Evolutionary conservation across 2,113 vertebrate species (phyloP).

Genomic region (Sceloporus tristichus): DNA sequence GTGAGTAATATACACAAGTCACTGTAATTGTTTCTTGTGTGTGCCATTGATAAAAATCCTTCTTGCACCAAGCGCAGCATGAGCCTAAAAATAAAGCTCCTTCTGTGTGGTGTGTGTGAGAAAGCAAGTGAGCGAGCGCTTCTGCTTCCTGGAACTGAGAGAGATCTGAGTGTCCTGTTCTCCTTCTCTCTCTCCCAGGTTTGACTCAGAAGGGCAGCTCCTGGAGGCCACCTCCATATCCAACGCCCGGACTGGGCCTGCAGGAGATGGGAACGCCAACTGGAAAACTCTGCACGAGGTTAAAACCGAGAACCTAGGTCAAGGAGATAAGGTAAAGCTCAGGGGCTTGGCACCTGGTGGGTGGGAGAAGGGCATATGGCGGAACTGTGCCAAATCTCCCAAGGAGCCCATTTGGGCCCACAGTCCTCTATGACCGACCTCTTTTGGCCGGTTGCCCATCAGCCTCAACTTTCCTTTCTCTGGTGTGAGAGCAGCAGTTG

Average conservation of each 20-base stretch:
- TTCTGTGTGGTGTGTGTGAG: too few relatives aligned
- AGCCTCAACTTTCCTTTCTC: not conserved
- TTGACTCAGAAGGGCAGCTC: slow-evolving; percentile 92
- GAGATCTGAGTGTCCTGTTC: not conserved
- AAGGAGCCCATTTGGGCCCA: too few relatives aligned
- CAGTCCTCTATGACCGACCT: too few relatives aligned
- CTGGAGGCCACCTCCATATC: slow-evolving; percentile 91
- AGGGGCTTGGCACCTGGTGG: not conserved
- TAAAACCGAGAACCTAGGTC: slow-evolving; percentile 93
- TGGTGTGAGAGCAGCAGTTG: too few relatives aligned
- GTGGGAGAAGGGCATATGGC: not conserved
- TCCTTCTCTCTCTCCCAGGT: slow-evolving; percentile 81
- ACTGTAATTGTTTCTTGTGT: slow-evolving; percentile 63
- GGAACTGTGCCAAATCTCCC: not conserved
- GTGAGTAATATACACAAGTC: slow-evolving; percentile 57
- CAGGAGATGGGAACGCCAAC: slow-evolving; percentile 78
- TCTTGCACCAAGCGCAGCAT: slow-evolving; percentile 1
- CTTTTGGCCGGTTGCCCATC: not conserved
- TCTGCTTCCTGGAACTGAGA: slow-evolving; percentile 35
- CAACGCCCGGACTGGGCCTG: slow-evolving; percentile 76
- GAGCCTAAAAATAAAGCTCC: slow-evolving; percentile 33
- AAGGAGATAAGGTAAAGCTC: slow-evolving; percentile 91
- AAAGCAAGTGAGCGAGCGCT: not conserved
- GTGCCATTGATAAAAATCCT: slow-evolving; percentile 51
- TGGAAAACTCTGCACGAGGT: slow-evolving; percentile 93